Conservation (phyloP, 2,888 invertebrate genomes). For the Pachymerium ferrugineum region DNA sequence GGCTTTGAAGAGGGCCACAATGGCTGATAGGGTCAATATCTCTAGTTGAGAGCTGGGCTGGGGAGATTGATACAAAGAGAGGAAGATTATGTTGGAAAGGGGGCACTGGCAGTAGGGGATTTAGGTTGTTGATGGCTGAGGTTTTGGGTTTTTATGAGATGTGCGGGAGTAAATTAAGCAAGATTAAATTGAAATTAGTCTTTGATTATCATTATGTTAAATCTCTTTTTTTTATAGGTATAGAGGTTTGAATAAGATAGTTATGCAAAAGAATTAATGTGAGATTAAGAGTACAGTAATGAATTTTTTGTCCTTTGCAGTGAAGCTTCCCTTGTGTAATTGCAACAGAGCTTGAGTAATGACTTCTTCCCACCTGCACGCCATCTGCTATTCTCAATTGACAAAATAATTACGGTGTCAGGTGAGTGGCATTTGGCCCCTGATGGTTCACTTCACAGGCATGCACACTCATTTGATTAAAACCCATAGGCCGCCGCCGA, state of each 20-base stretch:
- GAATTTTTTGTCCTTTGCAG: neutral
- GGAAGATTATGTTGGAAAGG: constrained; percentile 3
- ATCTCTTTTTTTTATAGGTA: neutral
- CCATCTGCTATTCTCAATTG: constrained; percentile 22
- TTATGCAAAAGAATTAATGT: constrained; percentile 10
- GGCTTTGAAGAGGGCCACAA: constrained; percentile 3
- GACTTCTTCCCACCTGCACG: constrained; percentile 27
- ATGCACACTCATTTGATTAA: constrained; percentile 27
- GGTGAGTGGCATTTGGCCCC: constrained; percentile 27
- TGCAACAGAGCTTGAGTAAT: constrained; percentile 23
- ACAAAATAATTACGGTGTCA: constrained; percentile 24
- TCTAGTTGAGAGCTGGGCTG: neutral
- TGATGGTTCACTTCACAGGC: constrained; percentile 19
- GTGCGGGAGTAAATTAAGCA: neutral
- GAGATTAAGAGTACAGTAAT: neutral
- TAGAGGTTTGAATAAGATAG: neutral
- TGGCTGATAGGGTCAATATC: constrained; percentile 25
- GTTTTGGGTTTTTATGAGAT: constrained; percentile 19
- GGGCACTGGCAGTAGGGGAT: neutral
- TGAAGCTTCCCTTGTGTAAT: constrained; percentile 15
- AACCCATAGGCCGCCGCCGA: constrained; percentile 24
- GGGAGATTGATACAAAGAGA: neutral
- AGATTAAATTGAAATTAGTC: constrained; percentile 24
- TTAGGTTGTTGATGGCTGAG: constrained; percentile 13
- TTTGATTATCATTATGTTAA: neutral